Evolutionary conservation across 1,140 invertebrate genomes (phyloP).

Genomic region (Camponotus floridanus): DNA sequence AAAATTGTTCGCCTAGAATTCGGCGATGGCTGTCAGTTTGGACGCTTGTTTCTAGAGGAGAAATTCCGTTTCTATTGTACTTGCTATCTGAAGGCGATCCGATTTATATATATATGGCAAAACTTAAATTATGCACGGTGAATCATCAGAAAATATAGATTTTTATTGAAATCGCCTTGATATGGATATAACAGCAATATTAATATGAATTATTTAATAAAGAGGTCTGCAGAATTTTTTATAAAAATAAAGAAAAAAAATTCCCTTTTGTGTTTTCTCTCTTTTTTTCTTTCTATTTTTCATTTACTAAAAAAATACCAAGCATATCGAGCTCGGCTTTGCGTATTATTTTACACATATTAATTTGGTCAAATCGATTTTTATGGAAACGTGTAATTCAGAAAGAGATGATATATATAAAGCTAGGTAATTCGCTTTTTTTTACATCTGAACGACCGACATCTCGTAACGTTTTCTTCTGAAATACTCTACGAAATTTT

Average conservation of each 20-base stretch:
- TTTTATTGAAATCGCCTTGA: conserved; percentile 30
- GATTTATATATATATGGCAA: conserved; percentile 28
- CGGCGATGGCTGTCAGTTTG: conserved; percentile 21
- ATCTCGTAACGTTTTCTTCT: conserved; percentile 3
- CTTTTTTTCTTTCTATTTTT: not conserved
- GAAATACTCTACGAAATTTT: conserved; percentile 14
- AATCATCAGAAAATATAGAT: conserved; percentile 41
- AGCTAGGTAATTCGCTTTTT: conserved; percentile 25
- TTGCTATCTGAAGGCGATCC: not conserved
- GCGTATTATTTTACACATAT: not conserved
- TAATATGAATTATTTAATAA: conserved; percentile 5
- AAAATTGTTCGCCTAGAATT: conserved; percentile 31
- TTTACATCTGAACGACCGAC: conserved; percentile 35
- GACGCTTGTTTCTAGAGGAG: conserved; percentile 15
- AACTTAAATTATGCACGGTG: conserved; percentile 52
- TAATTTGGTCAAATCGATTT: not conserved
- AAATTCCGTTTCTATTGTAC: conserved; percentile 29
- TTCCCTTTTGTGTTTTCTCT: no score
- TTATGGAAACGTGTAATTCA: not conserved
- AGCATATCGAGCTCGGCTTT: not conserved
- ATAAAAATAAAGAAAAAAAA: not conserved
- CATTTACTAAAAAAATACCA: not conserved
- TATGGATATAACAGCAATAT: not conserved
- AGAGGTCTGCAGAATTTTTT: not conserved
- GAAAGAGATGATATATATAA: conserved; percentile 8